Conservation (phyloP, 2,888 invertebrate genomes). For the Drosophila leonis region DNA sequence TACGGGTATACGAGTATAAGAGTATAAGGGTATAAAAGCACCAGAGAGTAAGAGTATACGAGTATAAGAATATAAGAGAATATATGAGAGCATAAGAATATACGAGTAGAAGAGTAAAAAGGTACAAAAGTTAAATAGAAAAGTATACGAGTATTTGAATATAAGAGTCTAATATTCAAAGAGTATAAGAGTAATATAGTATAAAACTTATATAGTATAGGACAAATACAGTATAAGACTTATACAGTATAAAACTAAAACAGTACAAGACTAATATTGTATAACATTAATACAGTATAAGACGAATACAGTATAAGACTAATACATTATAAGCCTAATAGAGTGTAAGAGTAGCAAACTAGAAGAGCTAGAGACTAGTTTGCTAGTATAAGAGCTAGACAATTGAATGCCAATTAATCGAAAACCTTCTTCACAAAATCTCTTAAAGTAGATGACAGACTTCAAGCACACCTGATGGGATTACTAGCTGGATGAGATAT, state of each 20-base stretch:
- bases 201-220: neutral
- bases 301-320: no score
- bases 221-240: no score
- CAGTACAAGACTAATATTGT: no score
- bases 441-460: neutral
- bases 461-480: neutral
- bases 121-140: neutral
- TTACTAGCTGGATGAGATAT: neutral
- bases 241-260: no score
- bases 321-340: no score
- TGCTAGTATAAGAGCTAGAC: neutral
- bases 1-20: no score
- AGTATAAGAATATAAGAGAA: neutral
- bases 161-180: neutral
- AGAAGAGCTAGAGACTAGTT: no score
- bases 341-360: no score
- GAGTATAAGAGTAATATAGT: neutral
- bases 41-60: neutral
- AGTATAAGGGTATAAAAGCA: neutral
- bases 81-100: no score
- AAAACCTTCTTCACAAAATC: neutral
- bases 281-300: no score
- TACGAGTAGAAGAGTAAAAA: neutral
- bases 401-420: neutral
- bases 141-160: neutral